Evolutionary conservation across 1,140 invertebrate genomes (phyloP).

Genomic region (Lithobius niger): DNA sequence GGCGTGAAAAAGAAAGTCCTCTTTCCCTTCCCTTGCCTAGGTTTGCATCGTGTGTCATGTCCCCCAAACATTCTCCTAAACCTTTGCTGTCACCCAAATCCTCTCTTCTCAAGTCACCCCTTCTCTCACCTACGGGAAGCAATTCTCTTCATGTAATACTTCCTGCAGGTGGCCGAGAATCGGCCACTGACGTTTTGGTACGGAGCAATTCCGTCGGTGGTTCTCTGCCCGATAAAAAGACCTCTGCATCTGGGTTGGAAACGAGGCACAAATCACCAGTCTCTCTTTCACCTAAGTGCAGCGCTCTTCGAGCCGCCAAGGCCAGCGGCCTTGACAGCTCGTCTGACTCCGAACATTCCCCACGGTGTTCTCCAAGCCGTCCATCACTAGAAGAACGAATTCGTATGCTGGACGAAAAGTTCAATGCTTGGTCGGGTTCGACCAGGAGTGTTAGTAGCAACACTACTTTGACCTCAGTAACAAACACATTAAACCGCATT

Average conservation of each 20-base stretch:
- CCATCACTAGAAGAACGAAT: constrained; percentile 68
- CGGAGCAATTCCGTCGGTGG: background rate
- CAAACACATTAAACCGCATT: constrained; percentile 28
- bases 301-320: background rate
- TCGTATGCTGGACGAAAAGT: constrained; percentile 76
- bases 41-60: constrained; percentile 56
- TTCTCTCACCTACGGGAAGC: background rate
- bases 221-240: background rate
- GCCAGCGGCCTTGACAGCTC: constrained; percentile 14
- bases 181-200: background rate
- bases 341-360: constrained; percentile 31
- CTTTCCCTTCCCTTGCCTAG: constrained; percentile 66
- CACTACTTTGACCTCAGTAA: constrained; percentile 16
- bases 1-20: constrained; percentile 30
- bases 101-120: background rate
- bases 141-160: constrained; percentile 1
- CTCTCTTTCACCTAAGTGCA: constrained; percentile 12
- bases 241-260: background rate
- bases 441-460: constrained; percentile 14
- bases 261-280: constrained; percentile 9
- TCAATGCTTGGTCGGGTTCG: constrained; percentile 63
- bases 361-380: constrained; percentile 25
- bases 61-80: constrained; percentile 22
- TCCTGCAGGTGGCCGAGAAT: background rate
- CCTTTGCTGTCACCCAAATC: constrained; percentile 10